phyloP scores from a whole-genome alignment of 2,113 vertebrate species.

The Dipodomys ordii region DNA sequence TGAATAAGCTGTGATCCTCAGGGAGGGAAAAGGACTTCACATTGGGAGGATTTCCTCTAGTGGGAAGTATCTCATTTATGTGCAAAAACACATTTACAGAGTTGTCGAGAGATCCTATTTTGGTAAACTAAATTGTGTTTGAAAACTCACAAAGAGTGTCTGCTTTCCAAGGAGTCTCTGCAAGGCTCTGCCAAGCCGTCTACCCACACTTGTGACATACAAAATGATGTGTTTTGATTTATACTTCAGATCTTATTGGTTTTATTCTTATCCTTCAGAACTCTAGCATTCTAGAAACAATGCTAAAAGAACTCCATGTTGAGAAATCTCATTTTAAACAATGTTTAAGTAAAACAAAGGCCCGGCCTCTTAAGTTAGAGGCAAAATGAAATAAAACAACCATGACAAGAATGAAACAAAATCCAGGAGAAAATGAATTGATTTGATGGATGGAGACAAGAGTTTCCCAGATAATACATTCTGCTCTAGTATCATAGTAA shows the following conservation, averaged over 20 bases:
- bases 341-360: not conserved
- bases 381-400: not conserved
- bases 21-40: not conserved
- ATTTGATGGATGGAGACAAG: not conserved
- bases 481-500: not conserved
- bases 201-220: not conserved
- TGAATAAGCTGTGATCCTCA: not conserved
- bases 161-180: not conserved
- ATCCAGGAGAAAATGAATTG: not conserved
- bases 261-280: not conserved
- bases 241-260: not conserved
- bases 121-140: not conserved
- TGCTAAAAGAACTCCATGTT: not conserved
- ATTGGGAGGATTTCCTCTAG: constrained; percentile 22
- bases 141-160: not conserved
- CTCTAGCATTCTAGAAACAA: not conserved
- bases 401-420: not conserved
- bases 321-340: not conserved
- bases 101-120: not conserved
- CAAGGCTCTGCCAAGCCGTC: not conserved
- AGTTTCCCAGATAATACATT: not conserved
- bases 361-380: not conserved
- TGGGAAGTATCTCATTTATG: not conserved
- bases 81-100: not conserved
- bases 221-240: not conserved